Percentiles rank a stretch among this genome's conserved stretches.
phyloP scores from a whole-genome alignment of 2,888 invertebrate species.

The Caenorhabditis sp. region DNA sequence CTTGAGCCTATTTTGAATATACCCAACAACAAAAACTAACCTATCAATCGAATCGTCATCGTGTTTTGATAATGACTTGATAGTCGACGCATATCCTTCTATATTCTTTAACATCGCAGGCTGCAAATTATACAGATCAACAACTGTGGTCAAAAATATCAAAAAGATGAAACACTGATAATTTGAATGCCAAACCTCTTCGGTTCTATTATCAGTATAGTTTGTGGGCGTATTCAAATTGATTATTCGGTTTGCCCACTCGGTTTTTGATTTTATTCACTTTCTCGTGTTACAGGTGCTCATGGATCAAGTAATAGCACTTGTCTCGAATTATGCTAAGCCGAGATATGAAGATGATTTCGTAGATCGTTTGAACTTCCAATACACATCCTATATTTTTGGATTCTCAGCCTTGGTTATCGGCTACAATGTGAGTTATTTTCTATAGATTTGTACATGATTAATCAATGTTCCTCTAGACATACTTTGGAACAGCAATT shows the following conservation, averaged over 20 bases:
- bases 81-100: conserved; percentile 19
- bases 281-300: conserved; percentile 3
- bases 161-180: not conserved
- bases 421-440: conserved; percentile 46
- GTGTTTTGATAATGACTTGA: conserved; percentile 45
- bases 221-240: not conserved
- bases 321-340: conserved; percentile 27
- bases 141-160: not conserved
- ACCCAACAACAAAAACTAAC: too few relatives aligned
- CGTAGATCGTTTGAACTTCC: conserved; percentile 73
- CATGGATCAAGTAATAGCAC: conserved; percentile 41
- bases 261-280: not conserved
- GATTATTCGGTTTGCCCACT: not conserved
- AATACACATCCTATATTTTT: conserved; percentile 72
- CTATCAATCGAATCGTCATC: conserved; percentile 73
- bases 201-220: not conserved
- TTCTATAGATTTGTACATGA: not conserved
- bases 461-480: conserved; percentile 14
- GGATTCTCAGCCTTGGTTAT: conserved; percentile 72
- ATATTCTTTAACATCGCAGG: conserved; percentile 39
- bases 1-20: not conserved
- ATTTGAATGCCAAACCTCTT: not conserved
- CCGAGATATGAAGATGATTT: conserved; percentile 71
- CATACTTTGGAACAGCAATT: conserved; percentile 60
- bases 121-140: not conserved